phyloP scores from a whole-genome alignment of 2,888 invertebrate species.

The Latrodectus elegans region DNA sequence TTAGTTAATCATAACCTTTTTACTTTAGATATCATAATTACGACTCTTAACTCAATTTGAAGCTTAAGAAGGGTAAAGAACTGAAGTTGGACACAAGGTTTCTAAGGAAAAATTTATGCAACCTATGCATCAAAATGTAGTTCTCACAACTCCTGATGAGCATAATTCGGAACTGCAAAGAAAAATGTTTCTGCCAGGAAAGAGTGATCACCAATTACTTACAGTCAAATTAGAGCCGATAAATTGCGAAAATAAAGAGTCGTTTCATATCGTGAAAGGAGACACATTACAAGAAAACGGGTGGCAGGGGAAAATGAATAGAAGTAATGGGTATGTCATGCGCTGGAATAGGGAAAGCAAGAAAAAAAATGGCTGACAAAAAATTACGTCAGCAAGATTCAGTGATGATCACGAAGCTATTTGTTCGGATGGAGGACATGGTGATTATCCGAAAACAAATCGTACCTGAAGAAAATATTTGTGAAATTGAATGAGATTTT shows the following conservation, averaged over 20 bases:
- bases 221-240: slow-evolving; percentile 54
- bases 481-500: background rate
- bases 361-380: background rate
- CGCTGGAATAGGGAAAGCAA: background rate
- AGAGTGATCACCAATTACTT: slow-evolving; percentile 16
- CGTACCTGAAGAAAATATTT: background rate
- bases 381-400: slow-evolving; percentile 26
- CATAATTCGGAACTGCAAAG: background rate
- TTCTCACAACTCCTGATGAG: background rate
- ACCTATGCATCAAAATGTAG: slow-evolving; percentile 23
- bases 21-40: background rate
- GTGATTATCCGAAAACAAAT: slow-evolving; percentile 30
- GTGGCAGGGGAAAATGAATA: background rate
- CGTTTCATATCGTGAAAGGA: slow-evolving; percentile 20
- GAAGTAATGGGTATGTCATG: slow-evolving; percentile 3
- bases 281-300: slow-evolving; percentile 23
- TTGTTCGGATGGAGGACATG: slow-evolving; percentile 42
- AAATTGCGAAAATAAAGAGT: slow-evolving; percentile 53
- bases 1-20: background rate
- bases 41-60: background rate
- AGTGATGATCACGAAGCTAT: slow-evolving; percentile 51
- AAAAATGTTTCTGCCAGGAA: background rate
- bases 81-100: background rate
- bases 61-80: background rate
- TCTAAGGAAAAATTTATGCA: background rate